Conservation (phyloP, 1,140 invertebrate species). For the Sarcophaga peregrina region DNA sequence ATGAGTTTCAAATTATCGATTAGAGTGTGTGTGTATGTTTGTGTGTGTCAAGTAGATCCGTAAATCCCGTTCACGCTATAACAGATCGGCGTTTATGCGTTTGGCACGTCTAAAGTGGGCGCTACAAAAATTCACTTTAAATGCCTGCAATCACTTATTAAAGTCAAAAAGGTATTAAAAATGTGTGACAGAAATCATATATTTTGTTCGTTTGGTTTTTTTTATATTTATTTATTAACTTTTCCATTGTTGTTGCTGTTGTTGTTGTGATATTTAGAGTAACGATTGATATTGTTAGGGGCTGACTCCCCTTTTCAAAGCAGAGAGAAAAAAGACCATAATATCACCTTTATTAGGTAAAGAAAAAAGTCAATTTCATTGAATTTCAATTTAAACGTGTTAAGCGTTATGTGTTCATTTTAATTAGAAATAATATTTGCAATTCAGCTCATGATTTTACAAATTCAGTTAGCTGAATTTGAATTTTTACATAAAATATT, state of each 20-base stretch:
- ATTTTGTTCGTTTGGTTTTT: slow-evolving; percentile 23
- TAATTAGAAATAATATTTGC: too few species aligned
- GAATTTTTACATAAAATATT: too few species aligned
- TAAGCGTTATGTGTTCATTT: too few species aligned
- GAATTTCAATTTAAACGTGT: too few species aligned
- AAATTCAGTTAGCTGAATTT: too few species aligned
- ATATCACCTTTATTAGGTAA: too few species aligned
- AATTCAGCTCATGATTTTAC: too few species aligned
- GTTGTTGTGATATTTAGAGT: slow-evolving; percentile 3
- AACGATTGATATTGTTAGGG: background rate
- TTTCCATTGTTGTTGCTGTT: background rate
- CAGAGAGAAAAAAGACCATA: too few species aligned
- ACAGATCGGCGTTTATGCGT: background rate
- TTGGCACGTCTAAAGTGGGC: slow-evolving; percentile 37
- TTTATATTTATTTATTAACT: background rate
- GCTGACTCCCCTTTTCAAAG: too few species aligned
- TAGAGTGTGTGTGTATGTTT: too few species aligned
- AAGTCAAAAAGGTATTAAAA: slow-evolving; percentile 66
- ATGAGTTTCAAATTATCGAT: background rate
- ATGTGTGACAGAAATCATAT: slow-evolving; percentile 38
- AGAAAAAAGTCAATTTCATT: too few species aligned
- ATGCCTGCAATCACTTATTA: slow-evolving; percentile 65
- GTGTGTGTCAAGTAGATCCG: slow-evolving; percentile 5
- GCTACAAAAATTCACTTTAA: slow-evolving; percentile 53
- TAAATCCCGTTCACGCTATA: background rate